Conservation (phyloP, 1,140 invertebrate genomes). For the Tyrophagus putrescentiae region DNA sequence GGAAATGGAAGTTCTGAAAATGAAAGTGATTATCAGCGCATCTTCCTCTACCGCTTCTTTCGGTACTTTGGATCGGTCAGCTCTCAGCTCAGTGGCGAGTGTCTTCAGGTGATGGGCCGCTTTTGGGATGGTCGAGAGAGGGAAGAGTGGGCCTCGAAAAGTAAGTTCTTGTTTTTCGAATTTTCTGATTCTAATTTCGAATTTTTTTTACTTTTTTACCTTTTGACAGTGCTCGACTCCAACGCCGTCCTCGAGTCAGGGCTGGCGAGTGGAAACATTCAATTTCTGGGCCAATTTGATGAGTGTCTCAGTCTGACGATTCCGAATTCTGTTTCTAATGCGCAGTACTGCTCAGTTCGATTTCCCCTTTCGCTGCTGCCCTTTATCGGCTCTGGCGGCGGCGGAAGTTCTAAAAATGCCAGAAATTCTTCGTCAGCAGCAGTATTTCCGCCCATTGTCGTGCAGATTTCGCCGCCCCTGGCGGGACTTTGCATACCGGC, state of each 20-base stretch:
- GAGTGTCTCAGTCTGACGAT: conserved; percentile 15
- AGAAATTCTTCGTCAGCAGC: too few species aligned
- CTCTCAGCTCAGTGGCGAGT: background rate
- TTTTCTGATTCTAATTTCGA: background rate
- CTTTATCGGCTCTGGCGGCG: background rate
- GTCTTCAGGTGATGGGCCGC: background rate
- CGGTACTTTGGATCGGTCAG: background rate
- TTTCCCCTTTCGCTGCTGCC: background rate
- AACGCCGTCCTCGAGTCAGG: background rate
- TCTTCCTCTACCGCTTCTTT: conserved; percentile 15
- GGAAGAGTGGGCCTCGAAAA: background rate
- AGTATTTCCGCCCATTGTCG: background rate
- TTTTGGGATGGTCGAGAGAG: background rate
- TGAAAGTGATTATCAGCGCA: too few species aligned
- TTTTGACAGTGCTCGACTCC: conserved; percentile 5
- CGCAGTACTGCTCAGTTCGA: too few species aligned
- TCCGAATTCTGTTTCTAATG: too few species aligned
- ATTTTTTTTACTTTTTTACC: background rate
- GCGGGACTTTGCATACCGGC: background rate
- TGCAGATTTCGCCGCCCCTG: background rate
- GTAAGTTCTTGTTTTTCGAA: background rate
- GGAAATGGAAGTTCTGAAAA: too few species aligned
- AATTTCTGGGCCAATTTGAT: conserved; percentile 19
- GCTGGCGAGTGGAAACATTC: conserved; percentile 1
- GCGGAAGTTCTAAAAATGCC: background rate